Evolutionary conservation across 30 jellyfish, hydroid and myxozoan genomes (phyloP), one percentile per base, ranked within the genome.

Genomic region (Nemopilema nomurai): DNA sequence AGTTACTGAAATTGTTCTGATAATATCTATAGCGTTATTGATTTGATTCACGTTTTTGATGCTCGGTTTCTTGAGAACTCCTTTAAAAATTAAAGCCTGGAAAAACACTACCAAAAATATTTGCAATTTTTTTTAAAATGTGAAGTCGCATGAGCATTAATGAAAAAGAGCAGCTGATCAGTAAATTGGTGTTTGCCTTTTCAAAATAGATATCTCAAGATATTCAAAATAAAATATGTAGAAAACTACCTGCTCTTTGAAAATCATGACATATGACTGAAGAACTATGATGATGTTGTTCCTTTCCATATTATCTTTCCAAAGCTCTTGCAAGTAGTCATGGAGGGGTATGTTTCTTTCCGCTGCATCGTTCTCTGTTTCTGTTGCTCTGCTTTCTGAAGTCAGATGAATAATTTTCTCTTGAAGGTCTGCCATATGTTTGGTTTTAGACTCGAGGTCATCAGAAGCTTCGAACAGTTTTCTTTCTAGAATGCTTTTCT

Each of bases 171-270:
- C n/a, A n/a, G n/a, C n/a, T n/a, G n/a, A n/a, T n/a, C n/a, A n/a
- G n/a, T n/a, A n/a, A n/a, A n/a, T n/a, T n/a, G n/a, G n/a, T n/a
- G n/a, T n/a, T n/a, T n/a, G n/a, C n/a, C n/a, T n/a, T n/a, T n/a
- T n/a, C n/a, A n/a, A n/a, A n/a, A n/a, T n/a, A n/a, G n/a, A n/a
- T n/a, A n/a, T n/a, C n/a, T n/a, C n/a, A n/a, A n/a, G n/a, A n/a
- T n/a, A n/a, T n/a, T n/a, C n/a, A n/a, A n/a, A n/a, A n/a, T n/a
- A n/a, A n/a, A n/a, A n/a, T n/a, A n/a, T n/a, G n/a, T n/a, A n/a
- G n/a, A n/a, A n/a, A n/a, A n/a, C n/a, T 28, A 83, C 91, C 91
- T 86, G 79, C n/a, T 86, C 95, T 23, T 86, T 86, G 23, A 89
- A 84, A 51, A 69, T 74, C 51, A 91, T 71, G 18, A 91, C 57